Percentiles rank a stretch among this genome's conserved stretches.
phyloP scores from a whole-genome alignment of 1,140 invertebrate genomes.

The Arctopsyche grandis region DNA sequence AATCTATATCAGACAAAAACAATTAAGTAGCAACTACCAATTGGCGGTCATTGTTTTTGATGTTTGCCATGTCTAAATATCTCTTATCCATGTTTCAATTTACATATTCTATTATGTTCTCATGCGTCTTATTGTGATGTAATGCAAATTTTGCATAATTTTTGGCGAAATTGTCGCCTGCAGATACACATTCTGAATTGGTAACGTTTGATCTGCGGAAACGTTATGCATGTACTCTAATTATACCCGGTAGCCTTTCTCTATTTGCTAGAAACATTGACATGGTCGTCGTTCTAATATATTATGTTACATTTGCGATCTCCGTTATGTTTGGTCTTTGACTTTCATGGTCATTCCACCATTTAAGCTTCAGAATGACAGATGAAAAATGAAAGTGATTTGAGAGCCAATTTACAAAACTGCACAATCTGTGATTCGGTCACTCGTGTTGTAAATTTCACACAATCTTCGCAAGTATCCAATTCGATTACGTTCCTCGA shows the following conservation, averaged over 20 bases:
- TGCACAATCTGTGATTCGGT: background rate
- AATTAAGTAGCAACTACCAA: too few relatives aligned
- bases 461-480: background rate
- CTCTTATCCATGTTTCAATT: too few relatives aligned
- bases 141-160: too few relatives aligned
- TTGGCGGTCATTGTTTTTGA: too few relatives aligned
- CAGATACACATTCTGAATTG: background rate
- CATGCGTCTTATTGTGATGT: too few relatives aligned
- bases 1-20: too few relatives aligned
- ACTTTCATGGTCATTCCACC: conserved; percentile 12
- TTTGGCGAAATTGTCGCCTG: too few relatives aligned
- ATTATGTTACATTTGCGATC: background rate
- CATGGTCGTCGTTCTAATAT: background rate
- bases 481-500: too few relatives aligned
- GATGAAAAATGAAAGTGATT: conserved; percentile 13
- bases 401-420: background rate
- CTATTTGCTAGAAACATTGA: conserved; percentile 13
- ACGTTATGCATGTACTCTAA: conserved; percentile 2
- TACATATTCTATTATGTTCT: too few relatives aligned
- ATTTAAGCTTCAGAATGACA: background rate
- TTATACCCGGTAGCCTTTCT: conserved; percentile 38
- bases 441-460: background rate
- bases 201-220: background rate
- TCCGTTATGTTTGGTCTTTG: background rate
- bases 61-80: too few relatives aligned